phyloP scores from a whole-genome alignment of 2,113 vertebrate genomes.

The Physeter macrocephalus region DNA sequence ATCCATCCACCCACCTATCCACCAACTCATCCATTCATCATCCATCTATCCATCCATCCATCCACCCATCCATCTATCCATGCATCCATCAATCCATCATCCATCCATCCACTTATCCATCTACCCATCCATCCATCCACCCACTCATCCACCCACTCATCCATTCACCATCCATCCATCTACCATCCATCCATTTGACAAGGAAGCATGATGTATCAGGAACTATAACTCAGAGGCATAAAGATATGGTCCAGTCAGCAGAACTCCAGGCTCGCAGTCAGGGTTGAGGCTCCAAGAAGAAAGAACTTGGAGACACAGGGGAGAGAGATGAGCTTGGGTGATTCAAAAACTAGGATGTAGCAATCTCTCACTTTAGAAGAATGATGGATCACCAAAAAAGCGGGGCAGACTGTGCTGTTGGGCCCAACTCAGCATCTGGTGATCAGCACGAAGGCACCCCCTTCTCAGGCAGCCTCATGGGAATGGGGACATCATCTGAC shows the following conservation, averaged over 20 bases:
- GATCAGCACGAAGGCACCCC: not conserved
- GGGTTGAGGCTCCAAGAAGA: not conserved
- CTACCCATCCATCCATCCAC: accelerated
- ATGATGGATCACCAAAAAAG: not conserved
- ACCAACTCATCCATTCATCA: accelerated
- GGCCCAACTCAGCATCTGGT: not conserved
- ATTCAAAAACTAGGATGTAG: not conserved
- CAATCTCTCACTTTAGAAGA: not conserved
- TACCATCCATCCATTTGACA: not conserved
- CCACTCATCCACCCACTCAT: accelerated
- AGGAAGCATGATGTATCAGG: not conserved
- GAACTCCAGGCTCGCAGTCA: not conserved
- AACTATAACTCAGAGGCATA: not conserved
- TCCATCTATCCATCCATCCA: not conserved
- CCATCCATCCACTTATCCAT: not conserved
- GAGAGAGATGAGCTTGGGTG: accelerated
- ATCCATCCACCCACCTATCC: not conserved
- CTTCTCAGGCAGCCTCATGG: not conserved
- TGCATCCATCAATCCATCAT: not conserved
- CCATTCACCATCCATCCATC: accelerated
- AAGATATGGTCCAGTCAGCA: not conserved
- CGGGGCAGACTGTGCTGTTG: not conserved
- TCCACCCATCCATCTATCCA: not conserved
- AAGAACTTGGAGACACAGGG: not conserved
- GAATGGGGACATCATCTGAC: not conserved